Evolutionary conservation across 2,113 vertebrate species (phyloP).

Genomic region (Antennarius striatus): DNA sequence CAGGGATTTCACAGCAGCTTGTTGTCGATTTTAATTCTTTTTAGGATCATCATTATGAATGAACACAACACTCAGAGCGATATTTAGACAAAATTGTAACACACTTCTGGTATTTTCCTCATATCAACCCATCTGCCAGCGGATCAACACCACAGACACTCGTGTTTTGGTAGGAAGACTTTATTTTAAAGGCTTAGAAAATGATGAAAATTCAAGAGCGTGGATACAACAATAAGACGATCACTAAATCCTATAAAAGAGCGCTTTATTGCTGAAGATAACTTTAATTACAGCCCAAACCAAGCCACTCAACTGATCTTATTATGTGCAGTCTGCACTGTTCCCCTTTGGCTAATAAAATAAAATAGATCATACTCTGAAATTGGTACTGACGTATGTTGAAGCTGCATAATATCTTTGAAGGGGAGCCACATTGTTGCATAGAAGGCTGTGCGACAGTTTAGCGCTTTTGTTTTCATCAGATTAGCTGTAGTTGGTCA

Average conservation of each 20-base stretch:
- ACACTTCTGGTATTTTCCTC: not conserved
- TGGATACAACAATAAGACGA: conserved; percentile 9
- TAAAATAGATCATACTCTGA: conserved; percentile 23
- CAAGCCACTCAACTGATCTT: conserved; percentile 34
- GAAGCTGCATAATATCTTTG: conserved; percentile 6
- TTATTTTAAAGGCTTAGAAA: conserved; percentile 19
- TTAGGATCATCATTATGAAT: not conserved
- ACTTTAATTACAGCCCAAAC: conserved; percentile 36
- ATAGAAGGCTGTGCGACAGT: not conserved
- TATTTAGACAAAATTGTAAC: not conserved
- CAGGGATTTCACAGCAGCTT: not conserved
- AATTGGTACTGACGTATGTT: conserved; percentile 25
- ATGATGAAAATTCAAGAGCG: conserved; percentile 33
- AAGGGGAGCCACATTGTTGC: conserved; percentile 9
- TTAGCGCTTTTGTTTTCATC: not conserved
- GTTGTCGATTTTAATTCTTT: conserved; percentile 1
- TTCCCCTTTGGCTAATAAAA: conserved; percentile 42
- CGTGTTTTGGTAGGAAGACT: conserved; percentile 13
- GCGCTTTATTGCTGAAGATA: conserved; percentile 45
- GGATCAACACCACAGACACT: not conserved
- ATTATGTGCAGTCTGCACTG: conserved; percentile 35
- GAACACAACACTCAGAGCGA: not conserved
- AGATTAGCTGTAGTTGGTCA: not conserved
- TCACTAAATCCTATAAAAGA: conserved; percentile 31
- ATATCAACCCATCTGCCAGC: not conserved